These are phyloP conservation scores for Eurytoma californica DNA, from an alignment of 2,888 invertebrate species.

Conservation along the genomic window DNA sequence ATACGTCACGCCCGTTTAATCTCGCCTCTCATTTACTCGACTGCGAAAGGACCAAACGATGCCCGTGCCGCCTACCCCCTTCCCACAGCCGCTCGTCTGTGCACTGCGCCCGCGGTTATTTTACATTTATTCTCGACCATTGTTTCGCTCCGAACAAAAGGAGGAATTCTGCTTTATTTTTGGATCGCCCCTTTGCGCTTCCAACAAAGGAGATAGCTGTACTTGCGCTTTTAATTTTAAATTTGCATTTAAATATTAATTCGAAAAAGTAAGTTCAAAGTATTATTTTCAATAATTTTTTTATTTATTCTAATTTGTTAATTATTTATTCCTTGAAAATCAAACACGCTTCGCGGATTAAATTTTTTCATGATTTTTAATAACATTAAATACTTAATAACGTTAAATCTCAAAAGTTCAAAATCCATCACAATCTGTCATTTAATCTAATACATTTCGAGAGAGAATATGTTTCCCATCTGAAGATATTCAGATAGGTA, in stretches of 20 bases:
- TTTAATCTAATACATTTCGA: too few relatives aligned
- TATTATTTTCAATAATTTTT: slow-evolving; percentile 6
- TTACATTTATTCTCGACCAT: slow-evolving; percentile 61
- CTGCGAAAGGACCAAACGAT: slow-evolving; percentile 68
- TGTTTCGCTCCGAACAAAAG: slow-evolving; percentile 52
- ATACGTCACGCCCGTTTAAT: slow-evolving; percentile 68
- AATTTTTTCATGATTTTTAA: too few relatives aligned
- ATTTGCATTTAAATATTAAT: neutral
- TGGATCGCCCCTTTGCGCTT: slow-evolving; percentile 25
- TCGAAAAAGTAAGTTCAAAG: neutral
- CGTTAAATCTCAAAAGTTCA: too few relatives aligned
- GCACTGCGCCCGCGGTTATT: slow-evolving; percentile 61
- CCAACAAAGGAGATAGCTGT: slow-evolving; percentile 20
- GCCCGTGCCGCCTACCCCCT: slow-evolving; percentile 34
- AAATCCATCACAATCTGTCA: too few relatives aligned
- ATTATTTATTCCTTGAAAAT: too few relatives aligned
- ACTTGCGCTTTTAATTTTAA: neutral
- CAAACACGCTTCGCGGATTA: too few relatives aligned
- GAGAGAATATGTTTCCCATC: too few relatives aligned
- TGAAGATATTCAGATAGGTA: too few relatives aligned
- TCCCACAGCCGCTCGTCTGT: neutral
- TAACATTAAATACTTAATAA: neutral
- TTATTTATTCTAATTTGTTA: neutral
- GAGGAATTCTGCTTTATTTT: slow-evolving; percentile 46
- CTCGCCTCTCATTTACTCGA: slow-evolving; percentile 72